phyloP scores from a whole-genome alignment of 2,113 vertebrate genomes.

The Alexandromys fortis region DNA sequence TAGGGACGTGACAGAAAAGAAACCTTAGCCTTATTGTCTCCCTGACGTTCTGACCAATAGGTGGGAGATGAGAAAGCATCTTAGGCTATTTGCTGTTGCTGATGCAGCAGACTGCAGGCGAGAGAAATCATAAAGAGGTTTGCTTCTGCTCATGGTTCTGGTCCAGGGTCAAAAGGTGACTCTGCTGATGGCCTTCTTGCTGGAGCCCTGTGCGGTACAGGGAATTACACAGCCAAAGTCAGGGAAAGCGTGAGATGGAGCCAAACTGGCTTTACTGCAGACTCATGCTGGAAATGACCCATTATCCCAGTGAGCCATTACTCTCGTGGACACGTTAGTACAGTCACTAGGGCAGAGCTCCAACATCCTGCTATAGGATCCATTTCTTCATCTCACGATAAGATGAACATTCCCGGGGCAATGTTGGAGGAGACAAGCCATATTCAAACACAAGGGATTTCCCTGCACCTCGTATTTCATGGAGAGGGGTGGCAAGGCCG shows the following conservation, averaged over 20 bases:
- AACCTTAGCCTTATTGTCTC: conserved; percentile 43
- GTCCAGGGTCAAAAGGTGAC: neutral
- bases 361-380: neutral
- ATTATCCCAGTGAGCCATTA: neutral
- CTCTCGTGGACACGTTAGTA: neutral
- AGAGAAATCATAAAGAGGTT: neutral
- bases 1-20: conserved; percentile 64
- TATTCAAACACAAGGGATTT: neutral
- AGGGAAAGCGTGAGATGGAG: neutral
- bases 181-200: neutral
- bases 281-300: neutral
- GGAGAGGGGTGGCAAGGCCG: neutral
- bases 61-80: conserved; percentile 26
- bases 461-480: conserved; percentile 31
- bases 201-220: too few relatives aligned
- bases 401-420: too few relatives aligned
- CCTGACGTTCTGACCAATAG: conserved; percentile 43
- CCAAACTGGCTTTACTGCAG: neutral
- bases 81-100: neutral
- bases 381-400: neutral
- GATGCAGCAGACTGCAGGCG: neutral
- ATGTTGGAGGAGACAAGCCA: neutral
- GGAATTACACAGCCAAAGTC: neutral
- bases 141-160: neutral
- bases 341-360: neutral